These are phyloP conservation scores for Corydoras maculifer DNA, from an alignment of 2,113 vertebrate genomes.

Conservation along the genomic window DNA sequence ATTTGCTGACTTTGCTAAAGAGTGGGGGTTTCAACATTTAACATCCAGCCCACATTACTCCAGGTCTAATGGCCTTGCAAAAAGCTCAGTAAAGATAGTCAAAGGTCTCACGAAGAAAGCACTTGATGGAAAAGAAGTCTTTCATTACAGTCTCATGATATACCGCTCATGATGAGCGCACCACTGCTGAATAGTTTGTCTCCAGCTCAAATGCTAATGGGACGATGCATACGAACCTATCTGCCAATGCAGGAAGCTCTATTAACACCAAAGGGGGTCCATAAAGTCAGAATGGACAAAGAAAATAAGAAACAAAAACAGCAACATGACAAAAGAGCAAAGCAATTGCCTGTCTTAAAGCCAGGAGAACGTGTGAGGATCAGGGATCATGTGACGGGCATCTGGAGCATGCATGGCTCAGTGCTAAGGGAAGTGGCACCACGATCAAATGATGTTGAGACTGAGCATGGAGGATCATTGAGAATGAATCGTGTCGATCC, in stretches of 20 bases:
- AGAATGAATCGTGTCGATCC: too few species aligned
- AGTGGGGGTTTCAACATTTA: slow-evolving; percentile 32
- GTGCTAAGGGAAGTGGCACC: too few species aligned
- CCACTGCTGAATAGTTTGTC: slow-evolving; percentile 33
- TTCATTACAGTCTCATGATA: slow-evolving; percentile 25
- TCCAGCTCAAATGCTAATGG: slow-evolving; percentile 41
- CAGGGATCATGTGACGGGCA: too few species aligned
- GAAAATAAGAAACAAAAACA: too few species aligned
- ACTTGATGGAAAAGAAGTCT: slow-evolving; percentile 23
- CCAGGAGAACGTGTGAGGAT: not conserved
- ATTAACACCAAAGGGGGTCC: not conserved
- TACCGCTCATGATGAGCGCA: slow-evolving; percentile 26
- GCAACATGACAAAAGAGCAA: too few species aligned
- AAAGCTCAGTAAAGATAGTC: slow-evolving; percentile 31
- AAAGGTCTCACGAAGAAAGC: slow-evolving; percentile 36
- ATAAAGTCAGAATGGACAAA: too few species aligned
- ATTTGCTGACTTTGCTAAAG: not conserved
- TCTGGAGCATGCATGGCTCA: too few species aligned
- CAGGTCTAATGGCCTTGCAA: slow-evolving; percentile 22
- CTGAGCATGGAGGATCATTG: too few species aligned
- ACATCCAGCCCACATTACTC: not conserved
- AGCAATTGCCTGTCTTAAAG: too few species aligned
- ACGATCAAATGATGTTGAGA: too few species aligned
- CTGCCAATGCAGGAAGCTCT: slow-evolving; percentile 23
- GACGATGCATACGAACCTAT: slow-evolving; percentile 11